phyloP scores from a whole-genome alignment of 2,888 invertebrate species.

The Noctuana brunneofusca region DNA sequence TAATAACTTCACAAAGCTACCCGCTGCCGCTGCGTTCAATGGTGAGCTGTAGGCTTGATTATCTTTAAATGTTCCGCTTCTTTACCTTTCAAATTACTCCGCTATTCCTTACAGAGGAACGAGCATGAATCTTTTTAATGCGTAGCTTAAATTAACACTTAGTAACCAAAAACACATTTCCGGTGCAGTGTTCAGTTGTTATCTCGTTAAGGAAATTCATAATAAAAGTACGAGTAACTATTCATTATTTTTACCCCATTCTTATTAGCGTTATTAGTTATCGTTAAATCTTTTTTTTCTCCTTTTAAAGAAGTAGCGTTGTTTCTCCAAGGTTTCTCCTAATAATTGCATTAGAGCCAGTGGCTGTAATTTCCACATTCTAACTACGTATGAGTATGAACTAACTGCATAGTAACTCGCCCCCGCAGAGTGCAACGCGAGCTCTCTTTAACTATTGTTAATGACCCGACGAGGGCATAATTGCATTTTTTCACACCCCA shows the following conservation, averaged over 20 bases:
- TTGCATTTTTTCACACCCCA: constrained; percentile 72
- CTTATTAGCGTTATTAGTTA: too few species aligned
- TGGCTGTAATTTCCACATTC: constrained; percentile 39
- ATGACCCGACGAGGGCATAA: constrained; percentile 76
- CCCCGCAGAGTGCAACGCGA: constrained; percentile 44
- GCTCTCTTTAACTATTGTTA: constrained; percentile 71
- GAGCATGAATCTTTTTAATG: constrained; percentile 8
- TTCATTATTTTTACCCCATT: too few species aligned
- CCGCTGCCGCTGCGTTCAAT: constrained; percentile 31
- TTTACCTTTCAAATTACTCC: constrained; percentile 29
- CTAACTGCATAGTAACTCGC: constrained; percentile 38
- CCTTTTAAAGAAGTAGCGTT: too few species aligned
- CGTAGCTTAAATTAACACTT: neutral
- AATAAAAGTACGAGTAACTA: too few species aligned
- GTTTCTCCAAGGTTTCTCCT: neutral
- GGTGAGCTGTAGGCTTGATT: constrained; percentile 50
- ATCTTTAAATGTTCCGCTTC: constrained; percentile 41
- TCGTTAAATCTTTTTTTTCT: too few species aligned
- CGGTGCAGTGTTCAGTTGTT: too few species aligned
- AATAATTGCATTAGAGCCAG: constrained; percentile 16
- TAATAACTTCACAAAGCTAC: constrained; percentile 62
- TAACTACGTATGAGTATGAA: constrained; percentile 35
- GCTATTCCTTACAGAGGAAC: constrained; percentile 11
- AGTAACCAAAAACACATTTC: neutral
- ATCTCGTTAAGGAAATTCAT: neutral